Evolutionary conservation across 92 coral and sea anemone genomes (phyloP), one percentile per base, ranked within the genome.

Genomic region (Porites rus): DNA sequence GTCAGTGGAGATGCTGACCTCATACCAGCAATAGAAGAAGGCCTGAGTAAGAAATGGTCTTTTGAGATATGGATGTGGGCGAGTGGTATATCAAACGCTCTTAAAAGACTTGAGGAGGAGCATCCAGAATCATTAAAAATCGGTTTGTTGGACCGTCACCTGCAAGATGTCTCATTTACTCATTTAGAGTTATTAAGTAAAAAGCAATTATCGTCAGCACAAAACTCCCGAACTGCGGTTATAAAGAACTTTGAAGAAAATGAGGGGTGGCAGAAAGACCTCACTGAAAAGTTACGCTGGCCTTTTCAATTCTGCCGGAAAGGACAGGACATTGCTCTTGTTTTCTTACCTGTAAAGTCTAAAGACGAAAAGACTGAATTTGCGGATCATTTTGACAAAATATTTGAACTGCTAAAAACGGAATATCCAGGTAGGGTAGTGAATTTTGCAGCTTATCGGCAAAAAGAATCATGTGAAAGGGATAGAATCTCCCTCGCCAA

Each of bases 1-100:
- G 86, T 89, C 12, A 77, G 89, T 63, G 92, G 92, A 8, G 92
- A 89, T 59, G 92, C 92, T 71, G 92, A 89, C 17, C 65, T 89
- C 22, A 74, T 89, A 46, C 92, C 92, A 3, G 89, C 92, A 11
- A 79, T 89, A 21, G 65, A 65, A 16, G 88, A 64, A 14, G 75
- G 81, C 1, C 14, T 89, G 56, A 58, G 53, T 10, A 72, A 59
- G 12, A 63, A 12, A 8, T 89, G 92, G 92, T 82, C 76, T 0
- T 77, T 63, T 69, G 92, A 89, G 58, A 81, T 89, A 28, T 89
- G 92, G 92, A 73, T 73, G 74, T 89, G 92, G 92, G 24, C 56
- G 1, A 76, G 88, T 0, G 70, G 89, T 21, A 84, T 75, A 21
- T 86, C 89, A 7, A 54, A 38, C 1, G 59, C 76, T 0, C 54